These are phyloP conservation scores for Taeniopygia guttata DNA, from an alignment of 2,797 vertebrate species.

Conservation along the genomic window DNA sequence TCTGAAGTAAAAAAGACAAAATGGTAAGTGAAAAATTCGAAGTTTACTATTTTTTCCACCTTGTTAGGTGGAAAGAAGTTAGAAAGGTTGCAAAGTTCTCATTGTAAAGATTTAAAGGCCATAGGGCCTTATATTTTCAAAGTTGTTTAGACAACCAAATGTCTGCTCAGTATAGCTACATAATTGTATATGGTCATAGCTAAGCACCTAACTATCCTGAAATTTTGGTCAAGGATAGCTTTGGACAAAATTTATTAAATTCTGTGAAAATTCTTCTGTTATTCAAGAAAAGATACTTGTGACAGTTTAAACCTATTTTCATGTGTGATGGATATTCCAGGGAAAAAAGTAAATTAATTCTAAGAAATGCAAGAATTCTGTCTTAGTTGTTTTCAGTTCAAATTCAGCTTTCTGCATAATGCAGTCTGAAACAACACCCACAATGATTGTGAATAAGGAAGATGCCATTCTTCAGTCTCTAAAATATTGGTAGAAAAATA, in stretches of 20 bases:
- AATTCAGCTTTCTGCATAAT: not conserved
- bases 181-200: not conserved
- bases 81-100: not conserved
- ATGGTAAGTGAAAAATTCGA: not conserved
- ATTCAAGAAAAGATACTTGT: not conserved
- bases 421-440: not conserved
- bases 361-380: not conserved
- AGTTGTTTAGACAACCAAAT: not conserved
- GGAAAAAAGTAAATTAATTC: not conserved
- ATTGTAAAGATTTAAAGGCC: not conserved
- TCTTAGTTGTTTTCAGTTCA: not conserved
- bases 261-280: not conserved
- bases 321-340: fast-evolving
- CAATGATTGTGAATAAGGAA: fast-evolving
- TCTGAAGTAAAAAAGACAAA: not conserved
- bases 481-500: not conserved
- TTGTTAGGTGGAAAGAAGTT: not conserved
- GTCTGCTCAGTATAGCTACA: not conserved
- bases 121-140: not conserved
- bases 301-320: not conserved
- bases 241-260: not conserved
- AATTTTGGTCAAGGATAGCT: not conserved
- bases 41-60: not conserved
- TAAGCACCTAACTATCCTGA: not conserved
- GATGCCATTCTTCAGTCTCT: not conserved